Evolutionary conservation across 2,797 vertebrate genomes (phyloP), one percentile per base, ranked within the genome.

Genomic region (Coranthus polyacanthus): DNA sequence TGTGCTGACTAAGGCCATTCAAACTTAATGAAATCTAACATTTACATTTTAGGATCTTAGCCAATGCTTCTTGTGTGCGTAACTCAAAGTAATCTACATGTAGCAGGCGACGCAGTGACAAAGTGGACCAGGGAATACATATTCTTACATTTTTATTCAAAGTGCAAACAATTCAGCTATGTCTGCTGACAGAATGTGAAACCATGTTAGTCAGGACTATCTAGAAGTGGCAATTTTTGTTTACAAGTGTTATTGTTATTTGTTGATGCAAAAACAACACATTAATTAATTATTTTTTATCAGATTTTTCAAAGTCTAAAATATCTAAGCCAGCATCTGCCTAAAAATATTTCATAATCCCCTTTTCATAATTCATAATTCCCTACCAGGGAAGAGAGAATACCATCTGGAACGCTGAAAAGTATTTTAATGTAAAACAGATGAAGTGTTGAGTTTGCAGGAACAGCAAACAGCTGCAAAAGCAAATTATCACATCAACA

Each of bases 1-100:
- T 20, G 51, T 75, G 82, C 82, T 74, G 83, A 84, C 68, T 61
- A 68, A 75, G 76, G 59, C 49, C 54, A 13, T 78, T 78, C 37
- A n/a, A 47, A 52, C 68, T 44, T 78, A 81, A 79, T 81, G 58
- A 69, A 84, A 76, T 71, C 55, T 26, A 61, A 41, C 47, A 54
- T 85, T 83, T 86, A 68, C 59, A 84, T 83, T 83, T 80, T 52
- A 68, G 74, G 77, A 77, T 13, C 66, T 9, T 44, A 36, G 82
- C 72, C 76, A 76, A 57, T 3, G 22, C 13, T 46, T 20, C 4
- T 3, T 6, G 8, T 51, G 41, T 58, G 13, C 52, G 43, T 44
- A 17, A 4, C 43, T 66, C 13, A 29, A 42, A 72, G 44, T 47
- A 36, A 59, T 60, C 37, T 44, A 56, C 45, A 49, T 13, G 61